Evolutionary conservation across 2,797 vertebrate genomes (phyloP), one percentile per base, ranked within the genome.

Genomic region (Thunnus albacares): DNA sequence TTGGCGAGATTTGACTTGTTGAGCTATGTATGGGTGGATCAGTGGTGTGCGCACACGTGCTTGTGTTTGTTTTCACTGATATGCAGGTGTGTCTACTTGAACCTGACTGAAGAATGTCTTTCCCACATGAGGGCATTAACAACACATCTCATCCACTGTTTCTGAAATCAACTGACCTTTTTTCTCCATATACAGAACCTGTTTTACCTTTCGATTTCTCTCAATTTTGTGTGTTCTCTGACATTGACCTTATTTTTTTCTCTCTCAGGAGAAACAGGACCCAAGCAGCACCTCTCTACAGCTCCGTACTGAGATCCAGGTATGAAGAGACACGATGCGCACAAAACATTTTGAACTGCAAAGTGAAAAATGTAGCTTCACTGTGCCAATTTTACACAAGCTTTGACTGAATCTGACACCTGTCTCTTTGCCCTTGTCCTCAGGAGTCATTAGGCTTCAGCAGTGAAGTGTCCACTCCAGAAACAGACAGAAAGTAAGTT

Each of bases 401-500:
- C 3, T 58, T 69, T 30, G 7, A 14, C 5, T 22, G 5, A 69
- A 0, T 30, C 60, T 85, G 2, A 89, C 56, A 2, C 20, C 43
- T 52, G 35, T 65, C 22, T 73, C 4, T 18, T 20, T 80, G 11
- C 81, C 4, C 82, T 52, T 79, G 33, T 88, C 83, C 66, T 58
- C 95, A 99, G 98, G 98, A 99, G 86, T 97, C 98, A 0, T 94
- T 98, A 73, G 97, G 96, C 81, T 96, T 98, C 91, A 97, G 96
- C 92, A 99, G 97, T 63, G 92, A 96, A 0, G 94, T 96, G 7
- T 98, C 98, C 83, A 99, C 98, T 14, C 98, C 98, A n/a, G 98
- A 99, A 93, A 96, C 95, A 1, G 98, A 99, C 90, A 96, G 97
- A 95, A 98, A 98, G 98, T 99, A 97, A 93, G 98, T 64, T 22